Evolutionary conservation across 2,113 vertebrate species (phyloP).

Genomic region (Abramis brama): DNA sequence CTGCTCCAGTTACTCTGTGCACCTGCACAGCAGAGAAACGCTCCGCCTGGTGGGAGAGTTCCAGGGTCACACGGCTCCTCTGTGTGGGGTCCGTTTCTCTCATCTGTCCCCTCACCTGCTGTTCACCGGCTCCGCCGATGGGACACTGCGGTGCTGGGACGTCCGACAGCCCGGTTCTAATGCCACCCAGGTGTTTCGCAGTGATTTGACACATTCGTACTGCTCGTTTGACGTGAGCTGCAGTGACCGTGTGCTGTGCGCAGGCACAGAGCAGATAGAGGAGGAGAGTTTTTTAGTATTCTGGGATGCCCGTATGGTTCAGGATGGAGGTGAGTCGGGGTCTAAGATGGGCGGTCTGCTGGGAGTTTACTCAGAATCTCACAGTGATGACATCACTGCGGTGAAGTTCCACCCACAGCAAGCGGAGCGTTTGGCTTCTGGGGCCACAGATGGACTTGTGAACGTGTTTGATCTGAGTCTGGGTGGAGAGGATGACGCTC

Average conservation of each 20-base stretch:
- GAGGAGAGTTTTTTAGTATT: conserved; percentile 88
- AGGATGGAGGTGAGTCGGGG: conserved; percentile 21
- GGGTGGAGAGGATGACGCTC: conserved; percentile 86
- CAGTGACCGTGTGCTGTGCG: conserved; percentile 82
- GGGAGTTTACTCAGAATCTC: conserved; percentile 93
- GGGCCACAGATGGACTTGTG: conserved; percentile 91
- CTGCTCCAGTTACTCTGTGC: conserved; percentile 80
- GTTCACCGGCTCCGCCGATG: conserved; percentile 84
- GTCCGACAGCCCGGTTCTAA: conserved; percentile 69
- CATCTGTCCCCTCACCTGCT: conserved; percentile 66
- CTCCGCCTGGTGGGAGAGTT: conserved; percentile 75
- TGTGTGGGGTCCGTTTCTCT: conserved; percentile 80
- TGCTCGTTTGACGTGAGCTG: conserved; percentile 88
- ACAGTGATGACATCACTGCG: conserved; percentile 92
- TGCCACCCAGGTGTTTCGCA: conserved; percentile 76
- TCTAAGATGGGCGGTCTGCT: conserved; percentile 61
- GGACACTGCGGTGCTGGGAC: conserved; percentile 85
- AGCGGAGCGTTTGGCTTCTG: conserved; percentile 81
- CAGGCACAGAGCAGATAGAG: conserved; percentile 86
- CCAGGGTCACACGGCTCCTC: conserved; percentile 63
- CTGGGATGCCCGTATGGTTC: conserved; percentile 85
- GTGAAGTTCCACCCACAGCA: conserved; percentile 87
- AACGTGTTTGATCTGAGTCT: conserved; percentile 90
- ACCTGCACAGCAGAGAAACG: conserved; percentile 79
- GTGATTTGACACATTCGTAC: conserved; percentile 79